Evolutionary conservation across 1,140 invertebrate species (phyloP).

Genomic region (Pogonognathellus flavescens): DNA sequence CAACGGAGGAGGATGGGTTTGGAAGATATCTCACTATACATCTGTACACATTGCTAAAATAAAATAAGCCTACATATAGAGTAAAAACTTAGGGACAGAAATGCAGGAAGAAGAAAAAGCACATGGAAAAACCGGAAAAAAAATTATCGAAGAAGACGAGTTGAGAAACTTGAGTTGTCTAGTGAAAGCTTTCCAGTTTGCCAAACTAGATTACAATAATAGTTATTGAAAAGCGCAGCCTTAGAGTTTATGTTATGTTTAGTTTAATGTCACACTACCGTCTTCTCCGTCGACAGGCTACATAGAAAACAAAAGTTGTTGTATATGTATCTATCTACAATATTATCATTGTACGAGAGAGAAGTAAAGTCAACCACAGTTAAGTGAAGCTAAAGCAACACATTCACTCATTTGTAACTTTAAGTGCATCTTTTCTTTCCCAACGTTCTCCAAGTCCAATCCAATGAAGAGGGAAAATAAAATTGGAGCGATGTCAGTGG

Average conservation of each 20-base stretch:
- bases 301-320: no score
- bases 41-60: no score
- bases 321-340: not conserved
- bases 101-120: no score
- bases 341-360: not conserved
- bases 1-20: no score
- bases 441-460: not conserved
- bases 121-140: not conserved
- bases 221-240: not conserved
- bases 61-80: no score
- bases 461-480: conserved; percentile 5
- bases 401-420: not conserved
- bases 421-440: not conserved
- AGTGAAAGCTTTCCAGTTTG: conserved; percentile 42
- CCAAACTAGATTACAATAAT: conserved; percentile 47
- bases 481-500: not conserved
- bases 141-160: conserved; percentile 4
- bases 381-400: not conserved
- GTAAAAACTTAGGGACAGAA: no score
- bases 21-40: no score
- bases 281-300: no score
- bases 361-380: not conserved
- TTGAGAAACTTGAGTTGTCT: not conserved
- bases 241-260: not conserved
- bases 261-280: not conserved